Conservation (phyloP, 2,113 vertebrate genomes). For the Trichechus manatus region DNA sequence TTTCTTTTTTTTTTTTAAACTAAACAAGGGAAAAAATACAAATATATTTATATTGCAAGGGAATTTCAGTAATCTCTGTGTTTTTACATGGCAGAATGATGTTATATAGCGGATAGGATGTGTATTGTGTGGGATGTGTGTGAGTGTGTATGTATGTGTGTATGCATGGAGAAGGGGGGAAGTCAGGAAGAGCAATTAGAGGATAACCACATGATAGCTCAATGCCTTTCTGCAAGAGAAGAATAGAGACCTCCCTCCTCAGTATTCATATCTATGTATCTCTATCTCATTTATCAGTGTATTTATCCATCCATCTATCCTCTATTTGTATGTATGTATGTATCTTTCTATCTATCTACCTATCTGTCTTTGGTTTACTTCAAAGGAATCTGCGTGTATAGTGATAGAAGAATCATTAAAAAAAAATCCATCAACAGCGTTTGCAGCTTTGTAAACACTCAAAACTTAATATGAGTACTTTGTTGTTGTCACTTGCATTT, state of each 20-base stretch:
- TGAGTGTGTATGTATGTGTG: background rate
- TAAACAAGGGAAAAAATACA: background rate
- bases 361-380: background rate
- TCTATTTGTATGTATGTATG: too few species aligned
- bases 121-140: background rate
- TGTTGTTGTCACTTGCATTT: background rate
- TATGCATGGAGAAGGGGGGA: background rate
- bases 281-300: background rate
- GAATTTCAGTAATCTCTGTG: background rate
- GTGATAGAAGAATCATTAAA: background rate
- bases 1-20: background rate
- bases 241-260: background rate
- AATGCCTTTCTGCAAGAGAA: background rate
- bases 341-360: background rate
- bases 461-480: conserved; percentile 3
- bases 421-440: background rate
- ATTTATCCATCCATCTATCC: background rate
- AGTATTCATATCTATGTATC: background rate
- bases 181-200: background rate
- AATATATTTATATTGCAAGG: background rate
- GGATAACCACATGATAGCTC: background rate
- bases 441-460: background rate
- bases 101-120: background rate
- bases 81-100: background rate
- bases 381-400: background rate